Conservation (phyloP, 2,888 invertebrate genomes). For the Emmelina monodactyla region DNA sequence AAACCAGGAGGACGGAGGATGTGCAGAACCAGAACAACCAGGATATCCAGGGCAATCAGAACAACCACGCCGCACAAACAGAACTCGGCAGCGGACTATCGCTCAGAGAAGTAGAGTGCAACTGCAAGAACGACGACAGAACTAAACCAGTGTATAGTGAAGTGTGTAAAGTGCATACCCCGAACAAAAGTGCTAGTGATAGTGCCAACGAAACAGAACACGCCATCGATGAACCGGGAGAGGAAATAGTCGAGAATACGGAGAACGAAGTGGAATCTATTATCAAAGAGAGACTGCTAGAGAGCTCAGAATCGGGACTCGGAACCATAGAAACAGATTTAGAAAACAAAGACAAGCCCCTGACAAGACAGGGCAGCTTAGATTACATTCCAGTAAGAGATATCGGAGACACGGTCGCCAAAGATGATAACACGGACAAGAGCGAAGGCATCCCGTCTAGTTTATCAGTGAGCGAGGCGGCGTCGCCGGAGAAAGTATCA, state of each 20-base stretch:
- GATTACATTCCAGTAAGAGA: conserved; percentile 62
- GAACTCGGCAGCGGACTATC: conserved; percentile 54
- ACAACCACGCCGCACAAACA: conserved; percentile 53
- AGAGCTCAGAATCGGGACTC: conserved; percentile 49
- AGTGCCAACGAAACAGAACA: conserved; percentile 29
- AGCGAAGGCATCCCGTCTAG: conserved; percentile 60
- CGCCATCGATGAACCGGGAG: conserved; percentile 31
- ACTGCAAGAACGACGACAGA: conserved; percentile 35
- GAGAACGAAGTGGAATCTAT: conserved; percentile 36
- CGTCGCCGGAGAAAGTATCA: conserved; percentile 52
- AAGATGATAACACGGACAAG: conserved; percentile 54
- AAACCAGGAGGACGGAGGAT: conserved; percentile 66
- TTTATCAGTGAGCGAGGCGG: conserved; percentile 53
- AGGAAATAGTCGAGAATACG: conserved; percentile 12
- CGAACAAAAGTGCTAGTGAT: conserved; percentile 27
- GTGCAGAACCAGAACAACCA: conserved; percentile 27
- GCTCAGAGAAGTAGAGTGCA: conserved; percentile 49
- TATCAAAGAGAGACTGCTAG: conserved; percentile 37
- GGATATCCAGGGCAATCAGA: conserved; percentile 26
- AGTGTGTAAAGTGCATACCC: conserved; percentile 69
- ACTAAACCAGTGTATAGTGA: conserved; percentile 67
- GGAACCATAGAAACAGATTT: conserved; percentile 30
- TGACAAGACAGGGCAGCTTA: conserved; percentile 50
- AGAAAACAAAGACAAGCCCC: conserved; percentile 38
- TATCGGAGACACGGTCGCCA: conserved; percentile 45